Percentiles rank a stretch among this genome's conserved stretches.
phyloP scores from a whole-genome alignment of 37 sponge, comb jelly and placozoan genomes.

The Aphrocallistes beatrix region DNA sequence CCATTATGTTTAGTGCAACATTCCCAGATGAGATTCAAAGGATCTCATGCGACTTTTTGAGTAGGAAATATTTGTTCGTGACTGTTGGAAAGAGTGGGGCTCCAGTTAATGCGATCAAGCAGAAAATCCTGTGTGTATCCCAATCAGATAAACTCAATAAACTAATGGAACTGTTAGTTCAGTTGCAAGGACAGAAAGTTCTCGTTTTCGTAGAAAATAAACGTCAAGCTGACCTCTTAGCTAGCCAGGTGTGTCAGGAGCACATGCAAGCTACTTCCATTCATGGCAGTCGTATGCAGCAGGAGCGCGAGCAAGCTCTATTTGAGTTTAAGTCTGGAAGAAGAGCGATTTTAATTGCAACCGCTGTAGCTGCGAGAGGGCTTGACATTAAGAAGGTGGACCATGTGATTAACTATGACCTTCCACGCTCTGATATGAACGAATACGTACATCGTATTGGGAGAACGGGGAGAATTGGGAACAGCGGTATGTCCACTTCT shows the following conservation, averaged over 20 bases:
- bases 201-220: constrained; percentile 97
- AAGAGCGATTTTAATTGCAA: constrained; percentile 84
- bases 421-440: constrained; percentile 84
- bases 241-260: constrained; percentile 33
- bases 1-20: constrained; percentile 98
- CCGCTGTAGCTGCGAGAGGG: constrained; percentile 97
- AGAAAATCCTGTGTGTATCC: constrained; percentile 97
- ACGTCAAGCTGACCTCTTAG: constrained; percentile 79
- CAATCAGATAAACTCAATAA: constrained; percentile 83
- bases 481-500: constrained; percentile 88
- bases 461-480: constrained; percentile 90
- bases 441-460: constrained; percentile 98
- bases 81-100: constrained; percentile 93
- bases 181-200: constrained; percentile 8
- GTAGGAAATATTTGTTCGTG: constrained; percentile 87
- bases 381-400: constrained; percentile 95
- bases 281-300: constrained; percentile 92
- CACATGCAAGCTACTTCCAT: constrained; percentile 74
- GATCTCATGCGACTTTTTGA: constrained; percentile 74
- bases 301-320: constrained; percentile 80
- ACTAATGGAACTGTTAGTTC: constrained; percentile 76
- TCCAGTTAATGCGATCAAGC: constrained; percentile 91
- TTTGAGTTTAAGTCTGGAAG: constrained; percentile 62
- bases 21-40: constrained; percentile 97
- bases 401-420: constrained; percentile 98